phyloP scores from a whole-genome alignment of 2,113 vertebrate genomes.

The Strix aluco region DNA sequence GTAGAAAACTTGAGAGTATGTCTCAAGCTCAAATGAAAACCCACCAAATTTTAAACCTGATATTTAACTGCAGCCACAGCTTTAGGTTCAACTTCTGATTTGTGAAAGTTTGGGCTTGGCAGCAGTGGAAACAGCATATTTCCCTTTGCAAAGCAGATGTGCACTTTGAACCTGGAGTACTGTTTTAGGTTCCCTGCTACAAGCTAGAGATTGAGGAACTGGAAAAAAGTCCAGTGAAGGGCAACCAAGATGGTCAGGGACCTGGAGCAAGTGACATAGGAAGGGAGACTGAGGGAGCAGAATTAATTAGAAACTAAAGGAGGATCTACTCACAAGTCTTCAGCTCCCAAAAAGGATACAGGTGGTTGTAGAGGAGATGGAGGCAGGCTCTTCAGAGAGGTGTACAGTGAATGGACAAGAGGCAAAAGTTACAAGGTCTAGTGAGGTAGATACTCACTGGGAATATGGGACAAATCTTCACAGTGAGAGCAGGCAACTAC shows the following conservation, averaged over 20 bases:
- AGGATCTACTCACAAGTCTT: not conserved
- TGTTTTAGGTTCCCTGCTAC: not conserved
- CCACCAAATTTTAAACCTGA: not conserved
- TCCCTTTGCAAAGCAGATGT: not conserved
- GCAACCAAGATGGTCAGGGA: not conserved
- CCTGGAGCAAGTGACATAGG: not conserved
- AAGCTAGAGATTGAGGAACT: not conserved
- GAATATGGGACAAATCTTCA: not conserved
- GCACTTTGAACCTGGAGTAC: not conserved
- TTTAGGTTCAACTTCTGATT: not conserved
- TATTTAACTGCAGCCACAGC: not conserved
- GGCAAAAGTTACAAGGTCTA: not conserved
- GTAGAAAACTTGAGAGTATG: not conserved
- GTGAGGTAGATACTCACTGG: not conserved
- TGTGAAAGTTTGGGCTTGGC: not conserved
- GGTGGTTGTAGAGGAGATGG: not conserved
- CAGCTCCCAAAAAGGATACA: not conserved
- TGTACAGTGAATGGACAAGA: not conserved
- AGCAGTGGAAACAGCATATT: not conserved
- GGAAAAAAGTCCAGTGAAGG: not conserved
- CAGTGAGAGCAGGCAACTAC: rapidly evolving
- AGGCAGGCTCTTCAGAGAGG: not conserved
- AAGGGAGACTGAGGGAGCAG: not conserved
- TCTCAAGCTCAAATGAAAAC: not conserved
- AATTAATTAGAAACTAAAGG: not conserved